phyloP scores from a whole-genome alignment of 2,113 vertebrate genomes.

The Campylorhamphus procurvoides region DNA sequence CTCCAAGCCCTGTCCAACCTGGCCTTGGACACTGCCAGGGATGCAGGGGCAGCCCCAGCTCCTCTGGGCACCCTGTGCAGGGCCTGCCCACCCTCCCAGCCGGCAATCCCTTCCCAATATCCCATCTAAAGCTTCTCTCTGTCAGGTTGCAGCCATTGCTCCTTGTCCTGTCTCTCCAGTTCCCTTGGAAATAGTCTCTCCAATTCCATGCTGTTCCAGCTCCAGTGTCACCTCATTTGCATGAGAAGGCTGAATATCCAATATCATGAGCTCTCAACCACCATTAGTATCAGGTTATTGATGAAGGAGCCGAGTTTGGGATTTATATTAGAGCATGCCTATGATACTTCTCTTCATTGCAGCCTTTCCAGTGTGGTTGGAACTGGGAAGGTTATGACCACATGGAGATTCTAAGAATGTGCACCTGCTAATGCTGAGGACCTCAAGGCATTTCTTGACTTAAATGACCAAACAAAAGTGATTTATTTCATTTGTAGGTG shows the following conservation, averaged over 20 bases:
- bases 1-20: rapidly evolving
- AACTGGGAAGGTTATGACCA: background rate
- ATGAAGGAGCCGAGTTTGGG: background rate
- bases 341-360: background rate
- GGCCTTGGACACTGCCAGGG: rapidly evolving
- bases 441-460: background rate
- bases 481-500: background rate
- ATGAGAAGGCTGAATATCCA: background rate
- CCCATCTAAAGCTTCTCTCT: background rate
- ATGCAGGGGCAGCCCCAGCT: background rate
- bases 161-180: background rate
- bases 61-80: background rate
- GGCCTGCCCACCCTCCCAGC: rapidly evolving
- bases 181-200: background rate
- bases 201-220: background rate
- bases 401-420: background rate
- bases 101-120: background rate
- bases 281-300: background rate
- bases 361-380: background rate
- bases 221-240: background rate
- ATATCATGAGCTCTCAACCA: background rate
- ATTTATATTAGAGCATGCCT: background rate
- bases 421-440: background rate
- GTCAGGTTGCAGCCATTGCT: background rate
- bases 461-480: background rate